Percentiles rank a stretch among this genome's conserved stretches.
Evolutionary conservation across 2,888 invertebrate genomes (phyloP).

Genomic region (Eilema depressum): DNA sequence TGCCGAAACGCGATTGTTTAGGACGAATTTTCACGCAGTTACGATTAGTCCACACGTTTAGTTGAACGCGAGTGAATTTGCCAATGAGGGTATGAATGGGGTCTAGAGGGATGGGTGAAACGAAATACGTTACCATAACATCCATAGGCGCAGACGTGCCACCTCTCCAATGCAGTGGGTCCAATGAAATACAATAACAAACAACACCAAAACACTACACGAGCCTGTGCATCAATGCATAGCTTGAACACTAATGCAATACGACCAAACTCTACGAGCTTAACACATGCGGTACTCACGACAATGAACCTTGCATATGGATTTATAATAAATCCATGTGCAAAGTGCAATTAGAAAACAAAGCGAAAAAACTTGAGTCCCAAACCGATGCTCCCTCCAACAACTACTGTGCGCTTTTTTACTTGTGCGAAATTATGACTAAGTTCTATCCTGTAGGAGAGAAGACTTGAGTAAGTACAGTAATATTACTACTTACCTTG

Average conservation of each 20-base stretch:
- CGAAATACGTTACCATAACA: slow-evolving; percentile 83
- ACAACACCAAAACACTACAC: slow-evolving; percentile 85
- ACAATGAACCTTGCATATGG: slow-evolving; percentile 81
- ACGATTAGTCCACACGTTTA: slow-evolving; percentile 81
- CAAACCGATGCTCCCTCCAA: slow-evolving; percentile 85
- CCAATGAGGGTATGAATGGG: slow-evolving; percentile 74
- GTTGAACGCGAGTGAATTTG: slow-evolving; percentile 69
- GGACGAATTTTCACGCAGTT: slow-evolving; percentile 68
- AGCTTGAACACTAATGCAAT: slow-evolving; percentile 85
- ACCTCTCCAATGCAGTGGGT: slow-evolving; percentile 86
- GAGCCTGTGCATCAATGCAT: slow-evolving; percentile 82
- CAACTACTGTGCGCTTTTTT: slow-evolving; percentile 84
- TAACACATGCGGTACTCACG: slow-evolving; percentile 84
- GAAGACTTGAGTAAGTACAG: slow-evolving; percentile 60
- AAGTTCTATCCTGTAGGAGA: slow-evolving; percentile 75
- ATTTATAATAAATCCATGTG: slow-evolving; percentile 76
- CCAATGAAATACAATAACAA: slow-evolving; percentile 81
- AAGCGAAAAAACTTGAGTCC: slow-evolving; percentile 73
- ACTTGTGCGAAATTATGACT: slow-evolving; percentile 80
- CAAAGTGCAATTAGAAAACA: slow-evolving; percentile 75
- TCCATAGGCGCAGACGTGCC: slow-evolving; percentile 84
- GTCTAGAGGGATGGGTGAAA: slow-evolving; percentile 77
- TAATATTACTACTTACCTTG: slow-evolving; percentile 91
- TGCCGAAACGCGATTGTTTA: slow-evolving; percentile 70
- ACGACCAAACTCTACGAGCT: slow-evolving; percentile 85